Evolutionary conservation across 2,888 invertebrate genomes (phyloP).

Genomic region (Cryptus viduatorius): DNA sequence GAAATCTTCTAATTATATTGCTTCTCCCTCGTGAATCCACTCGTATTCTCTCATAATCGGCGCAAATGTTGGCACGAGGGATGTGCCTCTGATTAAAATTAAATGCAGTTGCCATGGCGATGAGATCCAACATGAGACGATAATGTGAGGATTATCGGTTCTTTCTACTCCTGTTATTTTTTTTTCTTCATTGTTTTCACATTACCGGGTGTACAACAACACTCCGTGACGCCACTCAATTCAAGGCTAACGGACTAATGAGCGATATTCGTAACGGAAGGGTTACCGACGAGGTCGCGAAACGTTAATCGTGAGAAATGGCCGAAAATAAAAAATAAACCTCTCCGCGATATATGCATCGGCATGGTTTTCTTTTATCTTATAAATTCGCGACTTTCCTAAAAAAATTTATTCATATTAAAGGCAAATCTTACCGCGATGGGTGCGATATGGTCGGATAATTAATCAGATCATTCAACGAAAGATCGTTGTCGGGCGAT

Average conservation of each 20-base stretch:
- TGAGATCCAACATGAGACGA: not conserved
- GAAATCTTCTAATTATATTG: slow-evolving; percentile 50
- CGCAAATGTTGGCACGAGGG: not conserved
- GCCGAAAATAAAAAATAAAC: not conserved
- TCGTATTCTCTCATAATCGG: slow-evolving; percentile 7
- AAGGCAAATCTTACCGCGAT: not conserved
- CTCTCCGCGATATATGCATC: slow-evolving; percentile 2
- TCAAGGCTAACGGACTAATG: slow-evolving; percentile 39
- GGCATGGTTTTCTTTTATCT: not conserved
- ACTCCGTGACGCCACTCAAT: slow-evolving; percentile 25
- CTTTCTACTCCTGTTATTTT: not conserved
- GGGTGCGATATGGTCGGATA: too few relatives aligned
- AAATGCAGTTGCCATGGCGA: slow-evolving; percentile 15
- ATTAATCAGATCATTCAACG: too few relatives aligned
- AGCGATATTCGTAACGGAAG: not conserved
- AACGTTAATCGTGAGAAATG: slow-evolving; percentile 14
- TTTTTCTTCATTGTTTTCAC: not conserved
- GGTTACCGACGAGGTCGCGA: slow-evolving; percentile 31
- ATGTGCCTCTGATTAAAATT: not conserved
- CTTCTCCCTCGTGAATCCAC: slow-evolving; percentile 31
- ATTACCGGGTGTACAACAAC: not conserved
- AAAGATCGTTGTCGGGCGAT: too few relatives aligned
- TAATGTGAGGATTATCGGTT: slow-evolving; percentile 5
- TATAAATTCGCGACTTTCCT: not conserved
- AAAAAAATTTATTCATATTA: not conserved